These are phyloP conservation scores for Gymnocheta viridis DNA, from an alignment of 2,888 invertebrate species.

Conservation along the genomic window DNA sequence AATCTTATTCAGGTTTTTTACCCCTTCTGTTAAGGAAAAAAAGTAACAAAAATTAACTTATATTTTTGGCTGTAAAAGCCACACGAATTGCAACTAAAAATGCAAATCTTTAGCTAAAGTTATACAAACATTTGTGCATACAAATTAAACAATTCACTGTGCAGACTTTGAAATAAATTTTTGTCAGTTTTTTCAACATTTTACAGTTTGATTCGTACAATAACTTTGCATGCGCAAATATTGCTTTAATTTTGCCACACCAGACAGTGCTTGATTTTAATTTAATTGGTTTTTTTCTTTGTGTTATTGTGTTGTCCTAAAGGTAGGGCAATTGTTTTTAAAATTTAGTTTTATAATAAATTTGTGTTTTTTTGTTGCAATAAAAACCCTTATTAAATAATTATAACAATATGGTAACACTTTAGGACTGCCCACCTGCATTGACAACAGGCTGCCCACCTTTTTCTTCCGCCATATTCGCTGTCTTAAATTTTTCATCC, in stretches of 20 bases:
- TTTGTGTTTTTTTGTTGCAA: neutral
- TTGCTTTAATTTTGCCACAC: neutral
- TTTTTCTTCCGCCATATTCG: too few species aligned
- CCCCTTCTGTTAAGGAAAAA: neutral
- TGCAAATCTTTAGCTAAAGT: neutral
- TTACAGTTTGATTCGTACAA: neutral
- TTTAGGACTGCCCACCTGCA: neutral
- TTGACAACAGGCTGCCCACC: neutral
- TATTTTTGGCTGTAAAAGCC: slow-evolving; percentile 6
- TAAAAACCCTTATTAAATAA: slow-evolving; percentile 26
- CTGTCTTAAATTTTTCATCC: too few species aligned
- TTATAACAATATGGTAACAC: slow-evolving; percentile 35
- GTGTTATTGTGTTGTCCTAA: neutral
- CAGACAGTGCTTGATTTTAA: slow-evolving; percentile 38
- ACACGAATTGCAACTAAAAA: neutral
- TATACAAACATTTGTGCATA: too few species aligned
- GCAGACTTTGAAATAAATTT: neutral
- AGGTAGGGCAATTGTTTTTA: slow-evolving; percentile 42
- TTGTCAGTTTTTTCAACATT: neutral
- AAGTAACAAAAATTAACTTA: neutral
- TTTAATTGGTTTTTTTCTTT: slow-evolving; percentile 27
- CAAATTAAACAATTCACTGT: neutral
- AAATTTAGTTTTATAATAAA: slow-evolving; percentile 1
- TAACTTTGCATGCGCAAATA: neutral
- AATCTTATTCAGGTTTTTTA: neutral